phyloP scores from a whole-genome alignment of 2,888 invertebrate genomes.

The Amiota mariae region DNA sequence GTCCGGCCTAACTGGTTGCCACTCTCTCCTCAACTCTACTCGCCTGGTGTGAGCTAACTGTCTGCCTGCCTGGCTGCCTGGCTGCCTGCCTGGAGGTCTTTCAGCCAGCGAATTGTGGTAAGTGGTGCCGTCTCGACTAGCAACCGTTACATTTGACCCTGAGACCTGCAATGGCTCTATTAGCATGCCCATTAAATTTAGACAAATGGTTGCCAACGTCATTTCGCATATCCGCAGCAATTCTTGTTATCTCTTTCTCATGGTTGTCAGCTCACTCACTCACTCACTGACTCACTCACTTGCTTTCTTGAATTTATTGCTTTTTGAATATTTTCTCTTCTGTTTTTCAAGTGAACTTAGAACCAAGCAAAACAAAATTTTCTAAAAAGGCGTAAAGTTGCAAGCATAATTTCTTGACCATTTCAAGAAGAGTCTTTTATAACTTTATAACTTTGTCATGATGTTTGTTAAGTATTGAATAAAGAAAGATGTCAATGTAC shows the following conservation, averaged over 20 bases:
- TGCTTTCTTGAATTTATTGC: slow-evolving; percentile 54
- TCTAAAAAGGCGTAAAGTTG: background rate
- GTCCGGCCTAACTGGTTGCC: slow-evolving; percentile 22
- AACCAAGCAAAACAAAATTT: too few relatives aligned
- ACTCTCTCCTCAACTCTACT: background rate
- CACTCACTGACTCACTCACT: background rate
- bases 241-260: slow-evolving; percentile 31
- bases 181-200: slow-evolving; percentile 69
- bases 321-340: slow-evolving; percentile 36
- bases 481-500: too few relatives aligned
- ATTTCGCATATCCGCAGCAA: slow-evolving; percentile 60
- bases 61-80: background rate
- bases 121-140: slow-evolving; percentile 21
- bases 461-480: too few relatives aligned
- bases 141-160: slow-evolving; percentile 11
- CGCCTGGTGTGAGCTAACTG: slow-evolving; percentile 30
- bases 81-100: background rate
- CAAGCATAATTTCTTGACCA: background rate
- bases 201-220: slow-evolving; percentile 64
- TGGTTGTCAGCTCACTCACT: slow-evolving; percentile 26
- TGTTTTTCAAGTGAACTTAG: background rate
- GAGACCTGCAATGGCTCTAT: slow-evolving; percentile 59
- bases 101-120: slow-evolving; percentile 13
- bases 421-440: too few relatives aligned
- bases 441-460: too few relatives aligned